phyloP scores from a whole-genome alignment of 2,797 vertebrate genomes.

The Scolopax rusticola region DNA sequence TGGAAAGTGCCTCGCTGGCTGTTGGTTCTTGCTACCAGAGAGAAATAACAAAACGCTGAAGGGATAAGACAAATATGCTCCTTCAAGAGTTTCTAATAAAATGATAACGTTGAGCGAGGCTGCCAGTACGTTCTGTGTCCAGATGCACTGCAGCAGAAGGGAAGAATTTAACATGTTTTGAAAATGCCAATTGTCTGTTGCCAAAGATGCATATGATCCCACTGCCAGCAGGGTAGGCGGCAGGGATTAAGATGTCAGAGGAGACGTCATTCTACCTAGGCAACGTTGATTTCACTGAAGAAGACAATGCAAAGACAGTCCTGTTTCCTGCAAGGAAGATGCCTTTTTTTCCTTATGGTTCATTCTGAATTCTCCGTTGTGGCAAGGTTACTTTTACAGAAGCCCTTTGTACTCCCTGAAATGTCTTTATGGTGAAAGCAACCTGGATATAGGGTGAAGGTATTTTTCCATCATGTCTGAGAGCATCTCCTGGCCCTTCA shows the following conservation, averaged over 20 bases:
- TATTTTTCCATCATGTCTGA: neutral
- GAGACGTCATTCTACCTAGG: neutral
- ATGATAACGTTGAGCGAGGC: neutral
- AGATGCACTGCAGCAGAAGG: slow-evolving; percentile 56
- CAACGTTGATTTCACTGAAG: neutral
- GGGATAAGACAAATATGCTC: slow-evolving; percentile 40
- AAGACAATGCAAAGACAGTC: neutral
- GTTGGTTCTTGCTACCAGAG: slow-evolving; percentile 45
- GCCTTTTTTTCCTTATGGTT: neutral
- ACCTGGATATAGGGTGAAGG: neutral
- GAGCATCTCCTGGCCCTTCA: neutral
- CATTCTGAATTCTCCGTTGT: neutral
- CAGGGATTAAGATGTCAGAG: slow-evolving; percentile 30
- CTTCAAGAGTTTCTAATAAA: slow-evolving; percentile 47
- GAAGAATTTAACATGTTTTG: slow-evolving; percentile 39
- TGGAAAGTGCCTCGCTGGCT: slow-evolving; percentile 4
- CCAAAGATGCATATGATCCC: slow-evolving; percentile 19
- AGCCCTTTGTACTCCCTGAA: neutral
- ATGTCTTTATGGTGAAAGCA: neutral
- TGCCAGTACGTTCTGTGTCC: neutral
- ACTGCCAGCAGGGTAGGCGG: neutral
- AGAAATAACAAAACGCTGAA: slow-evolving; percentile 46
- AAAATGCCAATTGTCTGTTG: slow-evolving; percentile 53
- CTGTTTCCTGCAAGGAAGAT: neutral
- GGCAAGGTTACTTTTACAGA: neutral